Conservation (phyloP, 2,113 vertebrate genomes). For the Zosterops hypoxanthus region DNA sequence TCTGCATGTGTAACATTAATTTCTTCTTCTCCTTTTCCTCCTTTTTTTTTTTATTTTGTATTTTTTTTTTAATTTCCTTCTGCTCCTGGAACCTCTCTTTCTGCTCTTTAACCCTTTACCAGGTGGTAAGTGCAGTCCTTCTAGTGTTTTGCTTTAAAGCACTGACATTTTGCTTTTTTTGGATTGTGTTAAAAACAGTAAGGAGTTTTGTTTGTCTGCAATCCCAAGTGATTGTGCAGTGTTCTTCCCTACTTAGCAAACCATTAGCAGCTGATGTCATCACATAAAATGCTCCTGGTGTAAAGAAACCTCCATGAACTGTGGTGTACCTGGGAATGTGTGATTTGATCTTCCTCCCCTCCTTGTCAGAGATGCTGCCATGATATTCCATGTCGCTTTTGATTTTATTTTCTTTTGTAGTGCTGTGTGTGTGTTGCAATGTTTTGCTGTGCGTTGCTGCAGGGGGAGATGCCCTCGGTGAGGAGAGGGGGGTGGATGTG, state of each 20-base stretch:
- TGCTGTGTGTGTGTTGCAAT: neutral
- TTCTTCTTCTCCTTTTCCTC: conserved; percentile 64
- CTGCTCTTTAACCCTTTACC: conserved; percentile 73
- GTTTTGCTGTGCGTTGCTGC: neutral
- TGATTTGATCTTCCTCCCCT: neutral
- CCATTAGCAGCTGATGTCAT: neutral
- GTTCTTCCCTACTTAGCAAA: neutral
- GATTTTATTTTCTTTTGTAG: neutral
- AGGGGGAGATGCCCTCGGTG: neutral
- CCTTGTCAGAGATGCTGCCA: neutral
- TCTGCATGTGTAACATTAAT: conserved; percentile 50
- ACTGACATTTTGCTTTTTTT: conserved; percentile 28
- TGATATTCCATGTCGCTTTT: neutral
- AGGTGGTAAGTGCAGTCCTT: conserved; percentile 82
- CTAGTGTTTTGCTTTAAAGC: conserved; percentile 35
- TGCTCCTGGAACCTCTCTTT: conserved; percentile 75
- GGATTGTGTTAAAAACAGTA: neutral
- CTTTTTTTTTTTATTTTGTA: conserved; percentile 61
- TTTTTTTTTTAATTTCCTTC: conserved; percentile 50
- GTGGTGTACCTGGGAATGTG: neutral
- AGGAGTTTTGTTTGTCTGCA: conserved; percentile 3
- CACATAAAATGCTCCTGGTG: neutral
- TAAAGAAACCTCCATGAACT: neutral
- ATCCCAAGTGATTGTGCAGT: neutral
- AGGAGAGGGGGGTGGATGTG: neutral